These are phyloP conservation scores for Macropodus opercularis DNA, from an alignment of 2,797 vertebrate species.

Conservation along the genomic window DNA sequence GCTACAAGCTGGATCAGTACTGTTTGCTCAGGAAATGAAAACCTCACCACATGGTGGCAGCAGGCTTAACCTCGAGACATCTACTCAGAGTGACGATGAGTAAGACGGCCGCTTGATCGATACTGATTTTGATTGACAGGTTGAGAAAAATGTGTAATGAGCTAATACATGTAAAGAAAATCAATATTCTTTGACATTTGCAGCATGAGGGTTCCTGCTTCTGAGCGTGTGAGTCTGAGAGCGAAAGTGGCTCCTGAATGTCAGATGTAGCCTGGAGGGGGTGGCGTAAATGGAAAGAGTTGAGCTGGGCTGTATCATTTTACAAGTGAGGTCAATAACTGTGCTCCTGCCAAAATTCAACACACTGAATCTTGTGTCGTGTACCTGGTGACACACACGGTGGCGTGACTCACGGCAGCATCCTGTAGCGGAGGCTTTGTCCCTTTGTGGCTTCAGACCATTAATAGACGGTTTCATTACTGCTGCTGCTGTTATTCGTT, in stretches of 20 bases:
- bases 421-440: conserved; percentile 48
- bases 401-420: conserved; percentile 36
- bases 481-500: conserved; percentile 19
- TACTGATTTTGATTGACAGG: conserved; percentile 59
- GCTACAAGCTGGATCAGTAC: conserved; percentile 31
- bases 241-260: conserved; percentile 64
- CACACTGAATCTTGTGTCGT: conserved; percentile 21
- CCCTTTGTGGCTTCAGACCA: conserved; percentile 30
- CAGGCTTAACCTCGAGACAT: conserved; percentile 50
- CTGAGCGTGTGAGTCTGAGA: conserved; percentile 15
- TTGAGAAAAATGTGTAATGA: conserved; percentile 40
- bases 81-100: conserved; percentile 21
- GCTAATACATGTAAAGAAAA: conserved; percentile 20
- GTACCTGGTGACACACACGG: conserved; percentile 13
- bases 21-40: conserved; percentile 73
- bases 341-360: conserved; percentile 52
- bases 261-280: conserved; percentile 64
- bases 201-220: conserved; percentile 19
- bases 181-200: conserved; percentile 72
- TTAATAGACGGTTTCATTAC: conserved; percentile 31
- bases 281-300: conserved; percentile 54
- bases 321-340: conserved; percentile 64
- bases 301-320: conserved; percentile 49
- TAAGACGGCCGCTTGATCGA: conserved; percentile 54
- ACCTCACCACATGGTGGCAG: conserved; percentile 19